phyloP scores from a whole-genome alignment of 2,888 invertebrate species.

The Erynnis tages region DNA sequence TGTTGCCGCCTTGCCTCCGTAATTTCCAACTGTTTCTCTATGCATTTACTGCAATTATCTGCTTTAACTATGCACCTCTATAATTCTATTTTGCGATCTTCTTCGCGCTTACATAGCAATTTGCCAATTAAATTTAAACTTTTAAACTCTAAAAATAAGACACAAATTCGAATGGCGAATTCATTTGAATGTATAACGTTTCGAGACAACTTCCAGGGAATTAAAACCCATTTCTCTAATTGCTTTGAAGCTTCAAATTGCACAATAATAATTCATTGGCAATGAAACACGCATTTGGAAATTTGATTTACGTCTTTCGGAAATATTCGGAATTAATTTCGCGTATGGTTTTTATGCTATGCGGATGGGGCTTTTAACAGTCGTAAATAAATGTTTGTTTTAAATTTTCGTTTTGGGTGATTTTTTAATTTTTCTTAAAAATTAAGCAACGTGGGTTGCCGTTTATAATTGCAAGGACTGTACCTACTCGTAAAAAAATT shows the following conservation, averaged over 20 bases:
- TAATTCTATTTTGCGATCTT: conserved; percentile 26
- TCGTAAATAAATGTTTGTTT: background rate
- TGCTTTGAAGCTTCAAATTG: conserved; percentile 52
- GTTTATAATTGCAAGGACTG: too few relatives aligned
- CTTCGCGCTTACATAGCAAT: background rate
- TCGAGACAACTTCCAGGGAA: conserved; percentile 31
- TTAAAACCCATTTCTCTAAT: conserved; percentile 57
- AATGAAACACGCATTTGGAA: conserved; percentile 55
- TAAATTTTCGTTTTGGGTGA: background rate
- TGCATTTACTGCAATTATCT: conserved; percentile 42
- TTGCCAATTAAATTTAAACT: background rate
- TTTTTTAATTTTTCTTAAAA: too few relatives aligned
- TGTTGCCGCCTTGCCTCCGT: conserved; percentile 44
- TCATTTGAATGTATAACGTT: background rate
- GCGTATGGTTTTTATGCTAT: conserved; percentile 31
- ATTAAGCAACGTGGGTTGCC: too few relatives aligned
- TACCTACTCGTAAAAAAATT: too few relatives aligned
- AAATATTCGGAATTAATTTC: conserved; percentile 34
- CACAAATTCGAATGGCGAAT: background rate
- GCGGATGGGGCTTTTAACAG: background rate
- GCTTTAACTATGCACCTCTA: conserved; percentile 34
- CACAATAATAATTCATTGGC: conserved; percentile 57
- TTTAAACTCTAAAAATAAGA: background rate
- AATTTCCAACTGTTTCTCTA: conserved; percentile 40
- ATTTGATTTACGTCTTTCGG: conserved; percentile 44